Percentiles rank a stretch among this genome's conserved stretches.
Evolutionary conservation across 2,113 vertebrate genomes (phyloP).

Genomic region (Macrotus californicus): DNA sequence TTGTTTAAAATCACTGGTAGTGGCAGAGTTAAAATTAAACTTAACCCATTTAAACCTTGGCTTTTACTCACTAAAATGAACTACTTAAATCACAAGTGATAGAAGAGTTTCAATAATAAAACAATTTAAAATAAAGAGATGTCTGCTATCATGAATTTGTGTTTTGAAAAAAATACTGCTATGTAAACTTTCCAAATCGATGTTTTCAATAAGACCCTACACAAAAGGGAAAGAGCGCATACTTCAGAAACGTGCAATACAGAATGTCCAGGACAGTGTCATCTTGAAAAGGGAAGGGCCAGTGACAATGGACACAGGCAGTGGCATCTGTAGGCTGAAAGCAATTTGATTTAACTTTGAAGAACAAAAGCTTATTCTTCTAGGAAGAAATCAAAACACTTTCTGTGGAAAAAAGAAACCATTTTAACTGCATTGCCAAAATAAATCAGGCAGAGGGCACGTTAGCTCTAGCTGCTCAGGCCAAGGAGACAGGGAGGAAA

Average conservation of each 20-base stretch:
- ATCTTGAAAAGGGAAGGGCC: background rate
- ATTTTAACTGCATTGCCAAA: slow-evolving; percentile 64
- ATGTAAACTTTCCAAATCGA: background rate
- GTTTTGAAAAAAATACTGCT: background rate
- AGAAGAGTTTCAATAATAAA: background rate
- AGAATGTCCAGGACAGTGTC: background rate
- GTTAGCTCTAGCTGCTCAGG: background rate
- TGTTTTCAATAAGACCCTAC: background rate
- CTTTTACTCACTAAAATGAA: slow-evolving; percentile 7
- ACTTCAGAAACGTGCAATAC: background rate
- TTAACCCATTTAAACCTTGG: background rate
- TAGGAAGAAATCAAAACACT: slow-evolving; percentile 66
- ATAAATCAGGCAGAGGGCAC: slow-evolving; percentile 61
- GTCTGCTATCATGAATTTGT: background rate
- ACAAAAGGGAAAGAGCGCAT: background rate
- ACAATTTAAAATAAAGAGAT: background rate
- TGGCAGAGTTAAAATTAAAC: background rate
- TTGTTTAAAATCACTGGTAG: background rate
- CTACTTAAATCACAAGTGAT: background rate
- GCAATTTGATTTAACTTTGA: slow-evolving; percentile 62
- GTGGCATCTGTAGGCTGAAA: slow-evolving; percentile 60
- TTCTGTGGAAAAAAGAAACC: slow-evolving; percentile 57
- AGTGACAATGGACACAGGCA: slow-evolving; percentile 49
- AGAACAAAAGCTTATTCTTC: slow-evolving; percentile 75
- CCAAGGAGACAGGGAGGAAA: background rate